Conservation (phyloP, 2,113 vertebrate genomes). For the Trochalopteron elliotii region DNA sequence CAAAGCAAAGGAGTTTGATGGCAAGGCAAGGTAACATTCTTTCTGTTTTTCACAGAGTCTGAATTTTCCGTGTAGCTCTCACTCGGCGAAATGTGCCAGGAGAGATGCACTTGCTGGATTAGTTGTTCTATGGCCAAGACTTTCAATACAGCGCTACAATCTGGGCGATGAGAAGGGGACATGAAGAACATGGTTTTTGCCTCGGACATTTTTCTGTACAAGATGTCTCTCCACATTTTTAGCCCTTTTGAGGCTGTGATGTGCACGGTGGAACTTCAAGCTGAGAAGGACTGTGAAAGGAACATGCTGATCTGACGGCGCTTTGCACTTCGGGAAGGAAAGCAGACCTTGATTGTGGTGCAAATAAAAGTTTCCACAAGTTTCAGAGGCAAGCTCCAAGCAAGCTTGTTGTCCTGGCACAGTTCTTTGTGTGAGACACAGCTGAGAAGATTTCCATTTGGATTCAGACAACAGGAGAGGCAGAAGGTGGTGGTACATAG, state of each 20-base stretch:
- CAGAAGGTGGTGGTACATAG: background rate
- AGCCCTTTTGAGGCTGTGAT: background rate
- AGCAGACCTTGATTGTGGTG: too few relatives aligned
- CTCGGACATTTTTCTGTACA: background rate
- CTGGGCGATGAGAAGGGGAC: background rate
- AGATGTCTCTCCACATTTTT: too few relatives aligned
- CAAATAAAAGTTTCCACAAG: too few relatives aligned
- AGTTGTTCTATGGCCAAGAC: background rate
- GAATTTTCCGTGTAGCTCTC: background rate
- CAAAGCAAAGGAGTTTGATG: background rate
- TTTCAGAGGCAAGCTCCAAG: background rate
- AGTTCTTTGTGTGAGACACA: background rate
- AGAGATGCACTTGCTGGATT: background rate
- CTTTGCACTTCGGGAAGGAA: background rate
- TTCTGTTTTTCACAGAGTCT: background rate
- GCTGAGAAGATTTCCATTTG: background rate
- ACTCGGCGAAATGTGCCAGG: background rate
- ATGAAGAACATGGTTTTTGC: background rate
- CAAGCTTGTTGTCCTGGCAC: background rate
- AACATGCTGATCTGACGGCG: accelerated
- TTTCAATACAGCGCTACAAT: background rate
- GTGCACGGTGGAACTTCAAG: accelerated
- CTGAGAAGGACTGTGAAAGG: background rate
- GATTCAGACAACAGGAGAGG: background rate
- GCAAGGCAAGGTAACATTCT: background rate